phyloP scores from a whole-genome alignment of 2,888 invertebrate species.

The Nomada hirtipes region DNA sequence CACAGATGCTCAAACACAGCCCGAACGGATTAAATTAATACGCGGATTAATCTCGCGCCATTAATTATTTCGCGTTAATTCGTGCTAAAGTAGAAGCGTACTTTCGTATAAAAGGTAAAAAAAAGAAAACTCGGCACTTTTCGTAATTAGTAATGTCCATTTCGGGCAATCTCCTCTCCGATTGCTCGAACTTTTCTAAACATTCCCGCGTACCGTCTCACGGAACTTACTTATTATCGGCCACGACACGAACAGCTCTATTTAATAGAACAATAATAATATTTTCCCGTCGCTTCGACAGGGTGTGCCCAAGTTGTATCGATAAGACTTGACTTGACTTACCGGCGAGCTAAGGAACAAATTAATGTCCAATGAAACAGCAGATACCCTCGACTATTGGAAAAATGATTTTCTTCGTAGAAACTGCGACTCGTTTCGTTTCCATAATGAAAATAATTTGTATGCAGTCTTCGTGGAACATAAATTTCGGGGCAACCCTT shows the following conservation, averaged over 20 bases:
- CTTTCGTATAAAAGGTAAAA: no score
- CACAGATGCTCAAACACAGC: background rate
- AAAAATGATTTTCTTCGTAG: no score
- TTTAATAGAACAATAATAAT: slow-evolving; percentile 21
- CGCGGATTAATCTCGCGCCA: background rate
- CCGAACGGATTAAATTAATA: slow-evolving; percentile 4
- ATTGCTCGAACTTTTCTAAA: background rate
- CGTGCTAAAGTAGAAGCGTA: background rate
- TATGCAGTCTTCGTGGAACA: no score
- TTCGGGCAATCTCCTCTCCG: background rate
- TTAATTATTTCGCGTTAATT: background rate
- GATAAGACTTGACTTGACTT: slow-evolving; percentile 12
- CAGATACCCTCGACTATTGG: background rate
- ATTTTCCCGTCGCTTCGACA: slow-evolving; percentile 10
- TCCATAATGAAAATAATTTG: background rate
- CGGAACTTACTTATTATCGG: background rate
- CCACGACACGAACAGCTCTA: background rate
- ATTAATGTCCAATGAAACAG: slow-evolving; percentile 12
- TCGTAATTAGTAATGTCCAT: background rate
- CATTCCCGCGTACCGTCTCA: background rate
- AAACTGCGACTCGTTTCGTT: background rate
- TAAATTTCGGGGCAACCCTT: no score
- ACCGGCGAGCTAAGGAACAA: background rate
- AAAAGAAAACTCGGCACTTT: background rate
- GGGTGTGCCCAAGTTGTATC: slow-evolving; percentile 6